These are phyloP conservation scores for Pocillopora verrucosa DNA, from an alignment of 64 coral and sea anemone species.

Conservation along the genomic window DNA sequence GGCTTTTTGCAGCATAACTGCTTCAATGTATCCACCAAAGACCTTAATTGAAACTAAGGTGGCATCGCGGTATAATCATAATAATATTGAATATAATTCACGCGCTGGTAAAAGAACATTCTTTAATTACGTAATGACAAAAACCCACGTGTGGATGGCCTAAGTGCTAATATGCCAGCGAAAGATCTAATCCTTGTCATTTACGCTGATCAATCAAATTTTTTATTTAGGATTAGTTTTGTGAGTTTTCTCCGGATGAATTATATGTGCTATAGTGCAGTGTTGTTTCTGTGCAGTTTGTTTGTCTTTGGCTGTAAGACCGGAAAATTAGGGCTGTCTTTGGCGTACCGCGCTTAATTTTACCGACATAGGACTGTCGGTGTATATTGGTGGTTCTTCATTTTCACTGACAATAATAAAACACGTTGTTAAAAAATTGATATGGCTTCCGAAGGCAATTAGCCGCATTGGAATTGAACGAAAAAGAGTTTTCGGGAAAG, in stretches of 20 bases:
- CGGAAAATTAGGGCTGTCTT: neutral
- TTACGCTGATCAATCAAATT: neutral
- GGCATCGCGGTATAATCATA: neutral
- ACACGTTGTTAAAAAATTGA: neutral
- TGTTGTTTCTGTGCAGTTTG: neutral
- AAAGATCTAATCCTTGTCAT: neutral
- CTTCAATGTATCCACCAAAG: neutral
- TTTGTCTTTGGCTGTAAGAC: neutral
- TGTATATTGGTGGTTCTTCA: neutral
- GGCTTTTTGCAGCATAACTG: too few relatives aligned
- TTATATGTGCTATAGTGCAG: neutral
- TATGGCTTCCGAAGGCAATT: conserved; percentile 3
- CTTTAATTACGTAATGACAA: conserved; percentile 9
- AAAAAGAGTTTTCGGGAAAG: neutral
- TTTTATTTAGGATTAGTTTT: neutral
- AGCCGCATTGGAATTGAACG: neutral
- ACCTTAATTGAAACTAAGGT: conserved; percentile 28
- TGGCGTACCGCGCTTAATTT: neutral
- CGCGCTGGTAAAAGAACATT: neutral
- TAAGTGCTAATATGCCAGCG: neutral
- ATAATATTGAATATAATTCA: conserved; percentile 19
- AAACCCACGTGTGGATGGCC: neutral
- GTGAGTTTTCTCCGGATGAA: conserved; percentile 1
- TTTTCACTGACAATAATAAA: neutral
- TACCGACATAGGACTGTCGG: neutral